Evolutionary conservation across 2,888 invertebrate species (phyloP).

Genomic region (Shargacucullia verbasci): DNA sequence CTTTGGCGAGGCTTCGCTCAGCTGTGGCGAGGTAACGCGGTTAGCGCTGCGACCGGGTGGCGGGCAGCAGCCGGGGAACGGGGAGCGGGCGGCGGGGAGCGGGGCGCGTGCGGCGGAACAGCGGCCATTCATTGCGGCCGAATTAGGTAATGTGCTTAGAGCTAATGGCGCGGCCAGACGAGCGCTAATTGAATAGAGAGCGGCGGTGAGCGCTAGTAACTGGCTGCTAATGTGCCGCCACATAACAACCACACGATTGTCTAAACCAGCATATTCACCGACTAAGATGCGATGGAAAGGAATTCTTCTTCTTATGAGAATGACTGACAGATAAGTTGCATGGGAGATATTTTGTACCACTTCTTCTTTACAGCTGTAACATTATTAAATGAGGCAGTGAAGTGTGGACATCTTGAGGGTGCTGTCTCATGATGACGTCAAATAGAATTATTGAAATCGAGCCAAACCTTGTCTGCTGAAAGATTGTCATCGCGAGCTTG

Average conservation of each 20-base stretch:
- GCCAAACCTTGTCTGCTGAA: too few species aligned
- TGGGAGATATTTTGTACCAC: too few species aligned
- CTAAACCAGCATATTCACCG: too few species aligned
- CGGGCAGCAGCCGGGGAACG: background rate
- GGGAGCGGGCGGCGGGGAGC: background rate
- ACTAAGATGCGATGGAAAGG: too few species aligned
- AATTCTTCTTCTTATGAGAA: too few species aligned
- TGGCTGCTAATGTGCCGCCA: constrained; percentile 8
- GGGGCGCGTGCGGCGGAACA: background rate
- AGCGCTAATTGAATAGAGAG: constrained; percentile 21
- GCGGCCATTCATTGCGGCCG: constrained; percentile 7
- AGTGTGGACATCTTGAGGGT: too few species aligned
- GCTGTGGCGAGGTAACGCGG: background rate
- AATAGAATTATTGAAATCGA: too few species aligned
- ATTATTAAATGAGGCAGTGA: too few species aligned
- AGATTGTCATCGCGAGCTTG: too few species aligned
- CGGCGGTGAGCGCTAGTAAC: constrained; percentile 2
- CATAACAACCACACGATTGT: background rate
- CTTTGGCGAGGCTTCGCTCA: background rate
- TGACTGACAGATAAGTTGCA: too few species aligned
- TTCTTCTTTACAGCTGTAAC: too few species aligned
- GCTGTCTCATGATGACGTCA: too few species aligned
- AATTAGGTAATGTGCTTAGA: constrained; percentile 22
- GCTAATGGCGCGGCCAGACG: constrained; percentile 13
- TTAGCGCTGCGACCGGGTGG: background rate